Conservation (phyloP, 2,888 invertebrate genomes). For the Exocentrus adspersus region DNA sequence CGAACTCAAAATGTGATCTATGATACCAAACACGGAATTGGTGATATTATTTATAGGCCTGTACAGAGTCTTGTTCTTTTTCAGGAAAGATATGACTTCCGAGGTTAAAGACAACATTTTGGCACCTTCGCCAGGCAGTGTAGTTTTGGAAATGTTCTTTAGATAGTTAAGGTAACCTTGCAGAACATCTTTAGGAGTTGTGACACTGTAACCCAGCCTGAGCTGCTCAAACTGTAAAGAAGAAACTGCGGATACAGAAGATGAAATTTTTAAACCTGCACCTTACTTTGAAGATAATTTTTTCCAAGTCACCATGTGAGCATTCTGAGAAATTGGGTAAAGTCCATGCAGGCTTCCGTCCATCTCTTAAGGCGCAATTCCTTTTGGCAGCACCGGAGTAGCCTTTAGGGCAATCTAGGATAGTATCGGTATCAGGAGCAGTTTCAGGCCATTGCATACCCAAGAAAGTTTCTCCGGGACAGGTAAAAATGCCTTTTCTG, state of each 20-base stretch:
- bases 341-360: constrained; percentile 77
- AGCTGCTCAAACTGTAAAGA: constrained; percentile 66
- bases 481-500: constrained; percentile 69
- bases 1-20: constrained; percentile 73
- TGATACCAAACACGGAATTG: constrained; percentile 69
- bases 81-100: constrained; percentile 69
- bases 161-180: constrained; percentile 68
- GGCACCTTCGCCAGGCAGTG: constrained; percentile 74
- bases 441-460: constrained; percentile 74
- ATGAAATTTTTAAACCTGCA: too few relatives aligned
- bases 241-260: background rate
- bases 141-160: constrained; percentile 11
- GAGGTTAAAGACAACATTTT: constrained; percentile 69
- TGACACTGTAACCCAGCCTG: constrained; percentile 73
- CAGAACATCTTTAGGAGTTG: constrained; percentile 68
- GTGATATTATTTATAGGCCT: constrained; percentile 61
- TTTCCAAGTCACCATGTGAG: constrained; percentile 54
- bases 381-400: constrained; percentile 65
- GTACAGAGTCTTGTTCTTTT: constrained; percentile 39
- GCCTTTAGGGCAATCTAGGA: constrained; percentile 71
- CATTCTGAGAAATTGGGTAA: constrained; percentile 81
- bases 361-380: constrained; percentile 70
- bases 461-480: constrained; percentile 67
- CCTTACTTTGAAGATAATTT: constrained; percentile 41
- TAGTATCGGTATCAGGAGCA: constrained; percentile 77